Evolutionary conservation across 2,888 invertebrate genomes (phyloP).

Genomic region (Cheilosia impressa): DNA sequence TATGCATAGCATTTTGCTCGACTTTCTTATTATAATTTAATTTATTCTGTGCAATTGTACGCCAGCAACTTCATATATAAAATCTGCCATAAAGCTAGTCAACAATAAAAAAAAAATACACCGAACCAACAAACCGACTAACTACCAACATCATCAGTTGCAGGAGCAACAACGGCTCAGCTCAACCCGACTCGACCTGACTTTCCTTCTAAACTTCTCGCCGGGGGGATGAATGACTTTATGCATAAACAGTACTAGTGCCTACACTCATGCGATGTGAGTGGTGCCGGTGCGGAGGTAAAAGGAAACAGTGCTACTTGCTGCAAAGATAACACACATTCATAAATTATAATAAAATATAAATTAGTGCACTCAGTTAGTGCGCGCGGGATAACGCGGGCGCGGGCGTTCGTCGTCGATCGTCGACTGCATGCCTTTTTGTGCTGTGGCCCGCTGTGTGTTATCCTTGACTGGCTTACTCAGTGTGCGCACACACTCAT

Average conservation of each 20-base stretch:
- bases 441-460: slow-evolving; percentile 5
- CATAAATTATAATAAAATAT: slow-evolving; percentile 76
- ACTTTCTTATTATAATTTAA: slow-evolving; percentile 75
- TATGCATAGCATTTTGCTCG: slow-evolving; percentile 75
- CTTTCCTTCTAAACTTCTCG: slow-evolving; percentile 15
- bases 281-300: slow-evolving; percentile 15
- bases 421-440: slow-evolving; percentile 19
- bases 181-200: background rate
- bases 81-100: slow-evolving; percentile 69
- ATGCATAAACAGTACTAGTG: slow-evolving; percentile 53
- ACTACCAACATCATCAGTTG: slow-evolving; percentile 50
- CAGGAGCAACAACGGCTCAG: slow-evolving; percentile 16
- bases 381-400: slow-evolving; percentile 38
- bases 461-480: slow-evolving; percentile 69
- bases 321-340: slow-evolving; percentile 73
- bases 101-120: slow-evolving; percentile 42
- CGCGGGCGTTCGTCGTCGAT: slow-evolving; percentile 25
- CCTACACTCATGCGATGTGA: slow-evolving; percentile 9
- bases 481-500: slow-evolving; percentile 1
- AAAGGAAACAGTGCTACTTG: slow-evolving; percentile 62
- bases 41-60: slow-evolving; percentile 71
- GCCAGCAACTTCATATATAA: slow-evolving; percentile 66
- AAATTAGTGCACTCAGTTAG: slow-evolving; percentile 75
- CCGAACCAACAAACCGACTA: slow-evolving; percentile 43
- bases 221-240: slow-evolving; percentile 29